Percentiles rank a stretch among this genome's conserved stretches.
These are phyloP conservation scores for Oreortyx pictus DNA, from an alignment of 2,797 vertebrate genomes.

Conservation along the genomic window DNA sequence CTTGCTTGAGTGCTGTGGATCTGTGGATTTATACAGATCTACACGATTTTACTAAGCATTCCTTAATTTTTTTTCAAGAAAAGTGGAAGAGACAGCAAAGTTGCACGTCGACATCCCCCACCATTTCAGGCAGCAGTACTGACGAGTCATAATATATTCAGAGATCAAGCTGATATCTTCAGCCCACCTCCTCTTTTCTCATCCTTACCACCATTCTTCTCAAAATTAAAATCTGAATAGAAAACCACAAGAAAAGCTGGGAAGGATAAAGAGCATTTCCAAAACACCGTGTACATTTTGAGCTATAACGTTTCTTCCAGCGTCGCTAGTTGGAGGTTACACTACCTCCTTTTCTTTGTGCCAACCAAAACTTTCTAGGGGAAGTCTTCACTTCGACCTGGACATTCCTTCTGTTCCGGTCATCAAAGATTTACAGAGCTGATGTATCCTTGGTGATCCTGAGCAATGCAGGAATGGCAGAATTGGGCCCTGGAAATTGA, in stretches of 20 bases:
- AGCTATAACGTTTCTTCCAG: not conserved
- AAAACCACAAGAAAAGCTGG: constrained; percentile 64
- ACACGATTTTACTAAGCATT: not conserved
- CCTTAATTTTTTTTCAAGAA: constrained; percentile 25
- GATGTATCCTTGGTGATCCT: not conserved
- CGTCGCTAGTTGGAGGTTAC: not conserved
- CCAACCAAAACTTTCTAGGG: constrained; percentile 6
- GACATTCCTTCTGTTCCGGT: not conserved
- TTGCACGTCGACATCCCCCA: constrained; percentile 1
- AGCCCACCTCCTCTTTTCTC: constrained; percentile 65
- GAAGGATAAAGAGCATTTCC: constrained; percentile 35
- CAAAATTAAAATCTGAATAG: constrained; percentile 61
- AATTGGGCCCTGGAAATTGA: not conserved
- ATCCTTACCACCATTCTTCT: constrained; percentile 57
- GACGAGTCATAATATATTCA: constrained; percentile 60
- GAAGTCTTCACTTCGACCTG: not conserved
- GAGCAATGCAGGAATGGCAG: not conserved
- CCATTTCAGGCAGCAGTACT: constrained; percentile 35
- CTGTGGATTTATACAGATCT: not conserved
- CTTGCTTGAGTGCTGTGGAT: not conserved
- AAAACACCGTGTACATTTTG: not conserved
- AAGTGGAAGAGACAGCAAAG: constrained; percentile 12
- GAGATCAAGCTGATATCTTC: constrained; percentile 65
- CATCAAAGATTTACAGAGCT: constrained; percentile 18
- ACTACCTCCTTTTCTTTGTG: not conserved